Conservation (phyloP, 2,797 vertebrate species). For the Poliocrania exsul region DNA sequence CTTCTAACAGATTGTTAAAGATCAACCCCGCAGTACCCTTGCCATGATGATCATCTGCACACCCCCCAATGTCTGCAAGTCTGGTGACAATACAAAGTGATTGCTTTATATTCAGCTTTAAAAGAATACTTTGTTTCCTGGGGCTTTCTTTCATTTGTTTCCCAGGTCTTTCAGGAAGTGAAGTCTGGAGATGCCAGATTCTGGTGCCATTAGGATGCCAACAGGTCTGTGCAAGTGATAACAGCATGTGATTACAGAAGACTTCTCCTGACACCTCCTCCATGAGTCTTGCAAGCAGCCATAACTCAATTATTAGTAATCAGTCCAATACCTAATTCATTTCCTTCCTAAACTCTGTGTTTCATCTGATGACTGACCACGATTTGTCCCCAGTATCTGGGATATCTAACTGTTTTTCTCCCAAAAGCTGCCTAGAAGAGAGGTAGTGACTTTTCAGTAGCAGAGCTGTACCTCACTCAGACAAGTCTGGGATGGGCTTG, state of each 20-base stretch:
- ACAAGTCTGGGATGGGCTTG: background rate
- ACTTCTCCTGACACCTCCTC: background rate
- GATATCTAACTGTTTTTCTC: background rate
- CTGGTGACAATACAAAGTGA: background rate
- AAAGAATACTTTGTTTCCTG: background rate
- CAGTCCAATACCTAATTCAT: background rate
- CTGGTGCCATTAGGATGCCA: background rate
- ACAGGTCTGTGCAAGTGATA: background rate
- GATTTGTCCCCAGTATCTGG: background rate
- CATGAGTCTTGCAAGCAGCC: background rate
- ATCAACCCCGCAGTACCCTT: background rate
- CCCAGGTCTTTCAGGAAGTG: background rate
- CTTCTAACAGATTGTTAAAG: background rate
- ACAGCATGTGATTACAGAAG: background rate
- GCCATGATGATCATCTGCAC: background rate
- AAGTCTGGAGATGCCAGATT: background rate
- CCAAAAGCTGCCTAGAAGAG: background rate
- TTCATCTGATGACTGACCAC: background rate
- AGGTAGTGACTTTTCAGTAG: background rate
- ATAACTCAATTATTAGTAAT: background rate
- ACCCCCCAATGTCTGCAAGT: background rate
- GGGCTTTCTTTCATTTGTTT: background rate
- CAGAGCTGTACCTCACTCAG: background rate
- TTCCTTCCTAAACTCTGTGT: background rate
- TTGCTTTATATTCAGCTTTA: background rate